phyloP scores from a whole-genome alignment of 1,140 invertebrate genomes.

The Drosophila truncata region DNA sequence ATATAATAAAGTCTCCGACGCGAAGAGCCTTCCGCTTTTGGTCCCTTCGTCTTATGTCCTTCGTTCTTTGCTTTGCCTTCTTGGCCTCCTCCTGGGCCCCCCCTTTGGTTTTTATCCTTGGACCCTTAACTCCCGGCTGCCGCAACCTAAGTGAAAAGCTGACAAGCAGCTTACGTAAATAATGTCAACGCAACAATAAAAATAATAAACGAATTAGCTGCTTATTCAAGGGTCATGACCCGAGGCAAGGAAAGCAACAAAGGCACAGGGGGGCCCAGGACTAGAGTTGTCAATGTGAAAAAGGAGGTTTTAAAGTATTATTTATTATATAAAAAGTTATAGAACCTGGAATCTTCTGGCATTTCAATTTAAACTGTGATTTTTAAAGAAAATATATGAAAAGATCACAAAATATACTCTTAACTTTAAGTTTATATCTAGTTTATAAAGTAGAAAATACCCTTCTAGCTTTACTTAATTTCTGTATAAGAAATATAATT shows the following conservation, averaged over 20 bases:
- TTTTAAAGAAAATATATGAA: too few relatives aligned
- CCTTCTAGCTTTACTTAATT: too few relatives aligned
- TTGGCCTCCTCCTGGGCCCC: not conserved
- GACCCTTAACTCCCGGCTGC: slow-evolving; percentile 5
- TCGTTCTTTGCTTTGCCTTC: not conserved
- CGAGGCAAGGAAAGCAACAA: slow-evolving; percentile 9
- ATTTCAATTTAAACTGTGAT: too few relatives aligned
- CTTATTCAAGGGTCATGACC: slow-evolving; percentile 61
- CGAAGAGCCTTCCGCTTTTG: slow-evolving; percentile 28
- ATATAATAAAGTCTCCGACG: slow-evolving; percentile 70
- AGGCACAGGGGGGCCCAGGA: not conserved
- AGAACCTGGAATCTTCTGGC: not conserved
- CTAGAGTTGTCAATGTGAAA: not conserved
- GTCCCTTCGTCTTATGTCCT: not conserved
- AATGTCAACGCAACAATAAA: slow-evolving; percentile 83
- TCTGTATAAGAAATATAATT: not conserved
- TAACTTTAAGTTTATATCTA: too few relatives aligned
- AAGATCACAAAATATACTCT: too few relatives aligned
- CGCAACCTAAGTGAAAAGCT: slow-evolving; percentile 69
- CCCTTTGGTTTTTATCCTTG: slow-evolving; percentile 8
- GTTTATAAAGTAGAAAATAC: too few relatives aligned
- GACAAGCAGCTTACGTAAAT: slow-evolving; percentile 83
- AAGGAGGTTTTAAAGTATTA: not conserved
- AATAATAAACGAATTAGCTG: slow-evolving; percentile 84
- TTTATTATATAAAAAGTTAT: not conserved